Conservation (phyloP, 2,888 invertebrate genomes). For the Ormia ochracea region DNA sequence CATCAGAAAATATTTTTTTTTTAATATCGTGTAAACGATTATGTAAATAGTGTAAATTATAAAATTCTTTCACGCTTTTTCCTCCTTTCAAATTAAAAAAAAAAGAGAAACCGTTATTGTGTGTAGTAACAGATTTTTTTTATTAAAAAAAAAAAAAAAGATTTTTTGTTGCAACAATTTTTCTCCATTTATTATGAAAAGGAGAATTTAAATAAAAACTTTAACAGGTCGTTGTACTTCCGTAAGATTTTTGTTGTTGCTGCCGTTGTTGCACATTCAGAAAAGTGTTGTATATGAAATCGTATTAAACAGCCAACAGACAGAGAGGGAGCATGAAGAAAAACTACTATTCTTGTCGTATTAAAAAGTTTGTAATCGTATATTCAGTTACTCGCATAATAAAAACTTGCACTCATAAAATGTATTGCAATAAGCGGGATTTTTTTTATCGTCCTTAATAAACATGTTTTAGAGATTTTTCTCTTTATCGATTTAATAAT, state of each 20-base stretch:
- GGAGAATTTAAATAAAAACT: conserved; percentile 33
- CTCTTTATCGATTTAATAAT: conserved; percentile 46
- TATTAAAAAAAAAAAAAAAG: background rate
- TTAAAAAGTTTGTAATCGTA: conserved; percentile 33
- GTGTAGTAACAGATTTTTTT: conserved; percentile 32
- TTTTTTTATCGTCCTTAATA: conserved; percentile 1
- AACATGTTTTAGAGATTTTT: conserved; percentile 1
- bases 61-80: conserved; percentile 57
- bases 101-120: background rate
- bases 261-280: background rate
- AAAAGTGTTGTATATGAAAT: conserved; percentile 20
- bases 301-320: conserved; percentile 10
- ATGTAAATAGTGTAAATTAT: conserved; percentile 54
- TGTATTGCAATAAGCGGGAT: background rate
- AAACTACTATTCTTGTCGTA: conserved; percentile 1
- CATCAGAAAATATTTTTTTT: background rate
- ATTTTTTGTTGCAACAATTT: background rate
- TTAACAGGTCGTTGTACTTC: conserved; percentile 61
- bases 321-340: background rate
- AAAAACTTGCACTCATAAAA: background rate
- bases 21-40: conserved; percentile 6
- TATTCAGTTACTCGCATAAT: conserved; percentile 11
- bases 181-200: background rate
- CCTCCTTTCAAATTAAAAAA: conserved; percentile 1
- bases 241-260: conserved; percentile 35